Base-by-base conservation (phyloP, 2,113 vertebrate genomes). In the Anthoscopus minutus region DNA sequence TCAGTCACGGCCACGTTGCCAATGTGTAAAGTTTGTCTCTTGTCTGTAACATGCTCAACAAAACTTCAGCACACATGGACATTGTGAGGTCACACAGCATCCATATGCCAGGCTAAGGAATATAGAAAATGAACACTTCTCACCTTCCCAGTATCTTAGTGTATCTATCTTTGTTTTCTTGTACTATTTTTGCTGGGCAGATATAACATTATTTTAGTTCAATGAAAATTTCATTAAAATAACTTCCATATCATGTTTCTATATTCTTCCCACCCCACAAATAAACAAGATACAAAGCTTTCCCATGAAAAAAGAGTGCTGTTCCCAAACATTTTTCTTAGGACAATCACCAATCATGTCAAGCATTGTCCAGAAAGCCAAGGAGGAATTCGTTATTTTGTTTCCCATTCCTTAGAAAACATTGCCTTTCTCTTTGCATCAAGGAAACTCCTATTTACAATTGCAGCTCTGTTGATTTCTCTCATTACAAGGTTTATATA, bases 401-500 rank as follows among this genome's bases (percentile, higher is more conserved):
- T 50, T 90, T 70, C n/a, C 42, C 15, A 33, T 88, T 90, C 67
- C 47, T 83, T 56, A 95, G 51, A 92, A 91, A 94, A 67, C 13
- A 38, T 18, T 69, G 61, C 31, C 33, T 92, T 94, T 78, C 16
- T 70, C 31, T 92, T 58, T 86, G 51, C 72, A 88, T 86, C 60
- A 70, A 86, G 67, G 82, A 90, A 88, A 56, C 13, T 37, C 62
- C 83, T 83, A 83, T 88, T 95, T 90, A 88, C 72, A 83, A 16
- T 37, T 83, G 64, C 33, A 84, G 38, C 37, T 85, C 53, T 85
- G 73, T 57, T 87, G 47, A 78, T 91, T 92, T 95, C 60, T 88
- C 67, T 83, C 67, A 50, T 77, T 54, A 80, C 50, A 80, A 86
- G 20, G 64, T 73, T 92, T 86, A 38, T 58, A n/a, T 86, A 62